Evolutionary conservation across 2,797 vertebrate species (phyloP).

Genomic region (Anabacerthia variegaticeps): DNA sequence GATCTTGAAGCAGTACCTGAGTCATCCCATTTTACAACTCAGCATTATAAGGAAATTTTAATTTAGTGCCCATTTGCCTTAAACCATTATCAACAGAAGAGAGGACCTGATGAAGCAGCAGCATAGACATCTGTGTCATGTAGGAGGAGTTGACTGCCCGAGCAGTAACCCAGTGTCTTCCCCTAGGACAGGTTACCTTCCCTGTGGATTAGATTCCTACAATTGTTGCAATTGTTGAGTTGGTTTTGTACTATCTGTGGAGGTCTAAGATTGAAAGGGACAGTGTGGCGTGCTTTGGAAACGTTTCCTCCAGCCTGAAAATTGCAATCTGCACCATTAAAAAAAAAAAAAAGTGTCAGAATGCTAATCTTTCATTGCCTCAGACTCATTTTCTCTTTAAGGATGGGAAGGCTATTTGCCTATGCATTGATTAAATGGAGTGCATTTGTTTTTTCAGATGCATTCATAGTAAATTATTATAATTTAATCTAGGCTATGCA

Average conservation of each 20-base stretch:
- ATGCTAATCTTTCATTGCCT: background rate
- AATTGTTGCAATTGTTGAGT: background rate
- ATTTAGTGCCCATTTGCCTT: background rate
- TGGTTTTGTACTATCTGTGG: background rate
- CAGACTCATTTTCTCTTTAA: background rate
- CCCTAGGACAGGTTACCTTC: background rate
- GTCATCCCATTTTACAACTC: background rate
- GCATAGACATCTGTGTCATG: background rate
- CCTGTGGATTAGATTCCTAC: background rate
- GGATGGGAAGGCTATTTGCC: background rate
- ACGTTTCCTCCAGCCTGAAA: background rate
- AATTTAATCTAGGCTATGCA: constrained; percentile 33
- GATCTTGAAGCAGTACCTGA: background rate
- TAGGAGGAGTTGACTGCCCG: background rate
- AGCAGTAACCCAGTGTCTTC: background rate
- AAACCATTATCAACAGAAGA: background rate
- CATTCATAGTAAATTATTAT: constrained; percentile 1
- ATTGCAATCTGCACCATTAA: background rate
- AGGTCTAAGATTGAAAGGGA: background rate
- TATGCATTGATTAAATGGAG: background rate
- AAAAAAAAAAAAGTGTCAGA: background rate
- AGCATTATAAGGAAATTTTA: background rate
- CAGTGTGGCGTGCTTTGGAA: background rate
- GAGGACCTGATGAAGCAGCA: background rate
- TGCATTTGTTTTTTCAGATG: constrained; percentile 21